A percentile compares a stretch with the other conserved stretches of the same genome.
Conservation (phyloP, 2,888 invertebrate species). For the Disparrhopalites patrizii region DNA sequence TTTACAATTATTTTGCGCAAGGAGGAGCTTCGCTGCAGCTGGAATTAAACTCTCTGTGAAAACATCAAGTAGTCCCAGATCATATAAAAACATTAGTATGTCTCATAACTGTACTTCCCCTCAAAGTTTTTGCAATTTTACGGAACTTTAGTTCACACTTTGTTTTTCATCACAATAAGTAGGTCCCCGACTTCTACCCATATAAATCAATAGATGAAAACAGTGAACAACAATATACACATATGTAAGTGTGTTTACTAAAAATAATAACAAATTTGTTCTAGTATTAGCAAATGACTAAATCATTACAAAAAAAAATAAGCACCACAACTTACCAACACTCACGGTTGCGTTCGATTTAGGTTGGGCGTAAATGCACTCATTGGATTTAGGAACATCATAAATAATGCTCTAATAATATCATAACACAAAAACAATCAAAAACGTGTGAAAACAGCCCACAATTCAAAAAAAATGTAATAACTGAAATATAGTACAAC, state of each 20-base stretch:
- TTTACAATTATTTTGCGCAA: slow-evolving; percentile 33
- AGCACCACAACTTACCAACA: slow-evolving; percentile 44
- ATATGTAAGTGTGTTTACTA: neutral
- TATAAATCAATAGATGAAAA: too few relatives aligned
- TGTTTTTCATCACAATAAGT: too few relatives aligned
- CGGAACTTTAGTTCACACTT: too few relatives aligned
- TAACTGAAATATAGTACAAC: slow-evolving; percentile 6
- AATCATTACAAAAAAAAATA: slow-evolving; percentile 12
- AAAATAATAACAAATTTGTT: slow-evolving; percentile 4
- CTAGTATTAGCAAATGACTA: neutral
- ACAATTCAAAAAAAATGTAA: slow-evolving; percentile 19
- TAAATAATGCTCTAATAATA: slow-evolving; percentile 43
- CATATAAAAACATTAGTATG: too few relatives aligned
- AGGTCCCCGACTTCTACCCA: too few relatives aligned
- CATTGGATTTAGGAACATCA: slow-evolving; percentile 47
- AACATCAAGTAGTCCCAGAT: too few relatives aligned
- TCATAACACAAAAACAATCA: slow-evolving; percentile 21
- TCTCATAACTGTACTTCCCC: too few relatives aligned
- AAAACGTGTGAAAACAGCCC: slow-evolving; percentile 14
- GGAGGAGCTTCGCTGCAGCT: slow-evolving; percentile 44
- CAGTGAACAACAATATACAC: too few relatives aligned
- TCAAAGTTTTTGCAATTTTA: too few relatives aligned
- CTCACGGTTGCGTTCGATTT: slow-evolving; percentile 44
- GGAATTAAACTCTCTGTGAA: slow-evolving; percentile 46
- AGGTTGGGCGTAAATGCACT: slow-evolving; percentile 47